A percentile compares a stretch with the other conserved stretches of the same genome.
Conservation (phyloP, 2,797 vertebrate species). For the Distichodus sexfasciatus region DNA sequence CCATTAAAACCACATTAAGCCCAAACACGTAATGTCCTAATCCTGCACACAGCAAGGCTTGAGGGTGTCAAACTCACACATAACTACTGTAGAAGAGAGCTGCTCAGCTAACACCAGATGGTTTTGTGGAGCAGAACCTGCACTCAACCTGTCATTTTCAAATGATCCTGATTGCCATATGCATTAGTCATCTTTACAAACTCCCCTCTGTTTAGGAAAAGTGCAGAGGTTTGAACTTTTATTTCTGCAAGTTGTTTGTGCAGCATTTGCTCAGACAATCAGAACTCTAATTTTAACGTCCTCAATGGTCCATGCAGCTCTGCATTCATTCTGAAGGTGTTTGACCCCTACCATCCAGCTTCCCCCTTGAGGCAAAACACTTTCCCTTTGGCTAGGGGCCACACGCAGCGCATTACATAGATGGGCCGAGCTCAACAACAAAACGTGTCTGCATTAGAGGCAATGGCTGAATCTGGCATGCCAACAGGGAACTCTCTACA, state of each 20-base stretch:
- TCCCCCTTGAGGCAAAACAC: not conserved
- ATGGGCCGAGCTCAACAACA: not conserved
- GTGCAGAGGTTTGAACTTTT: too few species aligned
- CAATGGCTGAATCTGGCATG: not conserved
- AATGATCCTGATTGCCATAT: not conserved
- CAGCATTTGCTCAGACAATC: not conserved
- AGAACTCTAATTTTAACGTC: too few species aligned
- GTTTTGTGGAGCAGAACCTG: not conserved
- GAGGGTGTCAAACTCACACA: not conserved
- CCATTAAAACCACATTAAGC: conserved; percentile 36
- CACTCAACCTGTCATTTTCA: not conserved
- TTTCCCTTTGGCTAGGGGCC: too few species aligned
- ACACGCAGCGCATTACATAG: not conserved
- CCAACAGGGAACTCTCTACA: not conserved
- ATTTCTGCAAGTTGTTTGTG: too few species aligned
- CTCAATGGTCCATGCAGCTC: not conserved
- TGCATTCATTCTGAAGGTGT: not conserved
- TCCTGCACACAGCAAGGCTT: not conserved
- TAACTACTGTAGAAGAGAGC: not conserved
- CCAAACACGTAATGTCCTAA: not conserved
- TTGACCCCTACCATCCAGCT: not conserved
- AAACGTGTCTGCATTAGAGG: not conserved
- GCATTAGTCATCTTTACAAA: not conserved
- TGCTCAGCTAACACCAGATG: too few species aligned
- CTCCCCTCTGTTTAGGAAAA: too few species aligned